Conservation (phyloP, 1,140 invertebrate genomes). For the Augochlora pura region DNA sequence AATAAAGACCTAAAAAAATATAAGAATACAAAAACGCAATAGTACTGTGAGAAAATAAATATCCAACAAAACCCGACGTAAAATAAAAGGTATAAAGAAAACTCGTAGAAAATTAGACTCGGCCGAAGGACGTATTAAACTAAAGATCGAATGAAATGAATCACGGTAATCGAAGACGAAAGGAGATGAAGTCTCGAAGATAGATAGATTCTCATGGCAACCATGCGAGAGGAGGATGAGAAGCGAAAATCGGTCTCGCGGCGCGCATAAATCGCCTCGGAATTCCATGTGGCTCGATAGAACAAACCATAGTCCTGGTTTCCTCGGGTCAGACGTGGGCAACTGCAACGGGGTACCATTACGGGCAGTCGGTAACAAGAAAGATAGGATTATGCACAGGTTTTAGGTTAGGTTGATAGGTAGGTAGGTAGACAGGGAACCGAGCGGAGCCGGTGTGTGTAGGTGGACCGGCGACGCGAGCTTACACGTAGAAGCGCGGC, state of each 20-base stretch:
- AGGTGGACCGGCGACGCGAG: slow-evolving; percentile 24
- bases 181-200: too few relatives aligned
- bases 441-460: neutral
- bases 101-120: too few relatives aligned
- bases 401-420: slow-evolving; percentile 40
- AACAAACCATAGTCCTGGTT: slow-evolving; percentile 4
- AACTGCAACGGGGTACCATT: neutral
- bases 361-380: slow-evolving; percentile 23
- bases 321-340: neutral
- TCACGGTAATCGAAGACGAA: too few relatives aligned
- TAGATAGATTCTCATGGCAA: too few relatives aligned
- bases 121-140: too few relatives aligned
- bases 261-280: slow-evolving; percentile 8
- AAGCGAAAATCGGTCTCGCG: neutral
- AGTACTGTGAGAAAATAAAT: too few relatives aligned
- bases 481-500: slow-evolving; percentile 1
- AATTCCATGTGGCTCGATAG: slow-evolving; percentile 3
- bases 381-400: slow-evolving; percentile 20
- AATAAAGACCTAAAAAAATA: too few relatives aligned
- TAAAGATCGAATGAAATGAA: too few relatives aligned
- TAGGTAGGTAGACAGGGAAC: slow-evolving; percentile 30
- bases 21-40: too few relatives aligned
- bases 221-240: neutral
- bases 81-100: too few relatives aligned
- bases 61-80: too few relatives aligned